Percentiles rank a stretch among this genome's conserved stretches.
Evolutionary conservation across 1,140 invertebrate species (phyloP).

Genomic region (Spodoptera frugiperda): DNA sequence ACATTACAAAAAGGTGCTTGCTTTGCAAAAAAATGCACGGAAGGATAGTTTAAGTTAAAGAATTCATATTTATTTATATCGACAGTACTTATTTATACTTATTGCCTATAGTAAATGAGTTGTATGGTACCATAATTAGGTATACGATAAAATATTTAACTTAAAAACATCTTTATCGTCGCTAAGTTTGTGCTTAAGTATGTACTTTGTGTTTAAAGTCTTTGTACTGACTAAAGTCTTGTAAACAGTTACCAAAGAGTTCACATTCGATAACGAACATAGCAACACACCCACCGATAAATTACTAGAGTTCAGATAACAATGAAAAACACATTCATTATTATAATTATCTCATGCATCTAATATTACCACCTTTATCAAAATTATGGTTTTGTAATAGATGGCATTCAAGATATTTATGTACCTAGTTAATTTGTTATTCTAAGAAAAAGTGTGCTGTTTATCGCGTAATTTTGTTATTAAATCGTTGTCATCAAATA

Average conservation of each 20-base stretch:
- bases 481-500: too few species aligned
- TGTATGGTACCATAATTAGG: background rate
- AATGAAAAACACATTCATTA: constrained; percentile 41
- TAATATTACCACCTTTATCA: constrained; percentile 8
- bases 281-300: constrained; percentile 65
- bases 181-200: constrained; percentile 53
- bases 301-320: constrained; percentile 57
- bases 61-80: too few species aligned
- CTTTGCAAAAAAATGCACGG: background rate
- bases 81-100: constrained; percentile 5
- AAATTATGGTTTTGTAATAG: constrained; percentile 1
- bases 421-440: too few species aligned
- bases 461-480: too few species aligned
- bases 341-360: constrained; percentile 29
- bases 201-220: constrained; percentile 45
- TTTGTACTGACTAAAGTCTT: constrained; percentile 37
- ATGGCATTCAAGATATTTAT: background rate
- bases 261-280: constrained; percentile 52
- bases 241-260: constrained; percentile 12
- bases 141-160: background rate
- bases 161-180: constrained; percentile 48
- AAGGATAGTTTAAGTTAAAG: too few species aligned
- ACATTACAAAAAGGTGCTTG: background rate
- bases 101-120: too few species aligned
- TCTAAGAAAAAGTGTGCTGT: too few species aligned